These are phyloP conservation scores for Sphaeramia orbicularis DNA, from an alignment of 2,797 vertebrate species.

Conservation along the genomic window DNA sequence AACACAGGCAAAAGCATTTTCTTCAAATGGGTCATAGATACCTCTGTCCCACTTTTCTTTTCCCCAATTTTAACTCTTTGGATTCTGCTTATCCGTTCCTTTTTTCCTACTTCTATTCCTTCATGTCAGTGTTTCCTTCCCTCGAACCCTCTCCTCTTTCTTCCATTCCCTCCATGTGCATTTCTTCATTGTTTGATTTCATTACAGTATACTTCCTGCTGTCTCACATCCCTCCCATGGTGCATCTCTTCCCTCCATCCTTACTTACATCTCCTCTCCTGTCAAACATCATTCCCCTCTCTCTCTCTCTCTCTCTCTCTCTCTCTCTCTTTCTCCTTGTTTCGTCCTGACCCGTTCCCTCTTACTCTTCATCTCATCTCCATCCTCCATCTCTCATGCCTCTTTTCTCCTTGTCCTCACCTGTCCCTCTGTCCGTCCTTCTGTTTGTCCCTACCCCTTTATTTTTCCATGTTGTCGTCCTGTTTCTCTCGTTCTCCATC, in stretches of 20 bases:
- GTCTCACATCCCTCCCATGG: neutral
- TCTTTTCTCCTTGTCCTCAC: constrained; percentile 4
- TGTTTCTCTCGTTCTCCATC: constrained; percentile 32
- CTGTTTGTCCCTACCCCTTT: constrained; percentile 3
- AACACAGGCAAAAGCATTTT: constrained; percentile 9
- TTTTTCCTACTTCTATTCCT: neutral
- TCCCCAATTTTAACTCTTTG: constrained; percentile 13
- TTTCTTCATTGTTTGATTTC: neutral
- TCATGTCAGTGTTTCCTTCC: neutral
- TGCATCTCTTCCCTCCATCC: constrained; percentile 3
- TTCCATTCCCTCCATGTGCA: neutral
- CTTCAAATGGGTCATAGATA: constrained; percentile 53
- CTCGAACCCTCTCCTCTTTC: neutral
- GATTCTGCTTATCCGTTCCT: constrained; percentile 16
- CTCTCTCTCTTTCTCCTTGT: neutral
- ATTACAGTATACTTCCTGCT: too few species aligned
- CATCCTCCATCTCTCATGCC: neutral
- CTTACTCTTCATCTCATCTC: neutral
- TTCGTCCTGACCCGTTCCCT: neutral
- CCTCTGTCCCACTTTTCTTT: constrained; percentile 34
- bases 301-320: neutral
- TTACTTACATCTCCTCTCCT: neutral
- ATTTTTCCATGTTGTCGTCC: neutral
- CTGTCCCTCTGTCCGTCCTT: constrained; percentile 20
- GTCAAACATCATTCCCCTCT: neutral